A percentile compares a stretch with the other conserved stretches of the same genome.
Conservation (phyloP, 2,888 invertebrate genomes). For the Drosophila prolongata region DNA sequence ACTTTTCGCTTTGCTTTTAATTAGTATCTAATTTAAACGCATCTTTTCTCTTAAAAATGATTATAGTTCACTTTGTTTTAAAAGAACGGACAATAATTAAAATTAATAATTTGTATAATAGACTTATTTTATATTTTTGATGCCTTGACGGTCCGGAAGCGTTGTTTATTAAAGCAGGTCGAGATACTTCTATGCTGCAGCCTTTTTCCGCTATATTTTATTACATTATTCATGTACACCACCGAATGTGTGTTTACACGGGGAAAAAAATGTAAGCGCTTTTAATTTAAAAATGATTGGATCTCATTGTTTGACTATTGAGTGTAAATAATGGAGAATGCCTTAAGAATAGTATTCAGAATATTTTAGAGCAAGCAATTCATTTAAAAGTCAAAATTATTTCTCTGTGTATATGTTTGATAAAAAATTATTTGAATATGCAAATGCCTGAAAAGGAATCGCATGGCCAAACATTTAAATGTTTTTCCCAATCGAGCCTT, state of each 20-base stretch:
- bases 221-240: constrained; percentile 11
- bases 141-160: neutral
- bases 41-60: too few species aligned
- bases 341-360: neutral
- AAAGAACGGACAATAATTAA: neutral
- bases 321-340: neutral
- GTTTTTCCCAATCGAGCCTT: constrained; percentile 35
- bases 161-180: constrained; percentile 10
- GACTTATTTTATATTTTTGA: neutral
- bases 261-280: neutral
- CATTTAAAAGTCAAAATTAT: neutral
- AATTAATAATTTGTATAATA: neutral
- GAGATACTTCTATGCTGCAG: constrained; percentile 12
- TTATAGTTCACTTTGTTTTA: too few species aligned
- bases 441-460: constrained; percentile 59
- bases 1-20: too few species aligned
- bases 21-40: too few species aligned
- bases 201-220: neutral
- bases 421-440: constrained; percentile 74
- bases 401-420: constrained; percentile 42
- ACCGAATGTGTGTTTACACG: neutral
- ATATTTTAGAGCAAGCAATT: neutral
- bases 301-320: neutral
- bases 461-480: constrained; percentile 41
- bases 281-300: neutral